Evolutionary conservation across 2,113 vertebrate species (phyloP).

Genomic region (Aldabrachelys gigantea): DNA sequence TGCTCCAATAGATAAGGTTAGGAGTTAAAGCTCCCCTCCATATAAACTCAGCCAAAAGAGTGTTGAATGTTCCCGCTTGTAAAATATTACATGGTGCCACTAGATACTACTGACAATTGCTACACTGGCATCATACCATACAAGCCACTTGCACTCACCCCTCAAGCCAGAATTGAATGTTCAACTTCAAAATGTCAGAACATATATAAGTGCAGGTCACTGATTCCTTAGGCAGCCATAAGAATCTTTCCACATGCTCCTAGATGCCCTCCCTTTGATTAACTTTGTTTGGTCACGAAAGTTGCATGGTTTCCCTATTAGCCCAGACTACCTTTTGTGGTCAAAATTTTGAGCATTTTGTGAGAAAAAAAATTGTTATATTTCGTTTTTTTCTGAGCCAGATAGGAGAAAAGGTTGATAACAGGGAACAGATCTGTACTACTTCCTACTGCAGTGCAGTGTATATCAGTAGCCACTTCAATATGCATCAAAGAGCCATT

Average conservation of each 20-base stretch:
- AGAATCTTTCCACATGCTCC: not conserved
- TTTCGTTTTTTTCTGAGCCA: not conserved
- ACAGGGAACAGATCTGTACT: not conserved
- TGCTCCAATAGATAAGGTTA: not conserved
- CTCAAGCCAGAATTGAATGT: not conserved
- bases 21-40: not conserved
- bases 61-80: not conserved
- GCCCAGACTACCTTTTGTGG: not conserved
- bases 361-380: not conserved
- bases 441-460: not conserved
- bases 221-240: not conserved
- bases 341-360: not conserved
- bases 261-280: not conserved
- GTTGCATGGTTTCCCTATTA: not conserved
- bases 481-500: not conserved
- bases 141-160: not conserved
- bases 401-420: not conserved
- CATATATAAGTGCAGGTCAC: not conserved
- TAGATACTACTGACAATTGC: not conserved
- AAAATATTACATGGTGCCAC: fast-evolving
- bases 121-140: not conserved
- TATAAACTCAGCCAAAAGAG: fast-evolving
- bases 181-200: not conserved
- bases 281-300: fast-evolving
- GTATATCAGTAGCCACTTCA: not conserved